Evolutionary conservation across 1,140 invertebrate species (phyloP), one percentile per base, ranked within the genome.

Genomic region (Drosophila tristis): DNA sequence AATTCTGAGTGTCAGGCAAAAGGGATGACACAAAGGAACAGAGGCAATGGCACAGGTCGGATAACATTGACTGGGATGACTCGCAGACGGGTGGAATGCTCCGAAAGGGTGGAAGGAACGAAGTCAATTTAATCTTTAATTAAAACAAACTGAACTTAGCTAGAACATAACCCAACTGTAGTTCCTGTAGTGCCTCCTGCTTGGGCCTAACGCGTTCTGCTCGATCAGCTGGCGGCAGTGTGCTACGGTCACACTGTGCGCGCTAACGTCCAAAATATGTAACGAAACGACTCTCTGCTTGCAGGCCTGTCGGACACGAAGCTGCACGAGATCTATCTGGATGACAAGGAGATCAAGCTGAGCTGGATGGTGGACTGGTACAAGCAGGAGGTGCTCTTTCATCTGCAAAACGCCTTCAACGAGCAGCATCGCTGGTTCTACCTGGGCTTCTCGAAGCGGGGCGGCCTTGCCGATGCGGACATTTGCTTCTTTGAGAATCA

Each of bases 361-460:
- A 92, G 90, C 66, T 92, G 91, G 91, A 91, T 92, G 84, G 90
- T 92, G 4, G 91, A 92, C 51, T 92, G 91, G 91, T 91, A 92
- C 55, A 92, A 92, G 63, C 90, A 92, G 68, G 91, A 92, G 65
- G 91, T 92, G 6, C 80, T 92, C 4, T 92, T 92, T 54, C 91
- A 92, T 43, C 23, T 92, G 54, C 91, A 92, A 67, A 92, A 92
- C 23, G 91, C 91, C 0, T 92, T 92, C 67, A 91, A 86, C 45
- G 89, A 90, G 66, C 79, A 92, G 49, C 87, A 91, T 64, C 93
- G 93, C 20, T 98, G 97, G 97, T 95, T 98, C 72, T 96, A 96
- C 2, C 84, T 98, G 53, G 98, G 98, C 35, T 99, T 99, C 93
- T 99, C 98, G 0, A 95, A 98, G 89, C 95, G 97, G 74, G 98